Conservation (phyloP, 2,113 vertebrate genomes). For the human (Homo sapiens) region DNA sequence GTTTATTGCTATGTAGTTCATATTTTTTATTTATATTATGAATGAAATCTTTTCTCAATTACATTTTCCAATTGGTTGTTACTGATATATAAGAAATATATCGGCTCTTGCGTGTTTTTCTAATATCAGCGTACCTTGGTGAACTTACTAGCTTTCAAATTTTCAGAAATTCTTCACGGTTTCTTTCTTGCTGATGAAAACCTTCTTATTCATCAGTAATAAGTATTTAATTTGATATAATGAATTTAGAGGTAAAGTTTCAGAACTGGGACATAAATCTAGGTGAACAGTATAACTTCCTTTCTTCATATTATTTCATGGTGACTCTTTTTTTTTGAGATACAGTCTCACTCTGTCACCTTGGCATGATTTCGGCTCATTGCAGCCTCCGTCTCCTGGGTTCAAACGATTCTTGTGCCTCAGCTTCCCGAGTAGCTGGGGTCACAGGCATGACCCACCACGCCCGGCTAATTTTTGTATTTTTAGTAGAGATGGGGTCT, state of each 20-base stretch:
- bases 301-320: not conserved
- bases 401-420: no score
- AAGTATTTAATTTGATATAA: not conserved
- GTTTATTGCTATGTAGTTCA: slow-evolving; percentile 29
- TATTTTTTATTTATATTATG: slow-evolving; percentile 48
- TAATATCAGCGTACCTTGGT: not conserved
- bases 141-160: not conserved
- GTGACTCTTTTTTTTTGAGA: no score
- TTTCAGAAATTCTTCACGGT: not conserved
- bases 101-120: not conserved
- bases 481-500: no score
- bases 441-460: no score
- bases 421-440: no score
- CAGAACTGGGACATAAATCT: not conserved
- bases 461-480: no score
- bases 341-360: no score
- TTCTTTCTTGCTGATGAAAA: not conserved
- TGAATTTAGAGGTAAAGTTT: slow-evolving; percentile 9
- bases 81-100: not conserved
- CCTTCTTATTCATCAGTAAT: not conserved
- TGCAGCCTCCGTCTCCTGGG: no score
- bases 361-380: no score
- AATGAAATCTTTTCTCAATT: slow-evolving; percentile 37
- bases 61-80: slow-evolving; percentile 28
- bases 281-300: not conserved